Percentiles rank a stretch among this genome's conserved stretches.
These are phyloP conservation scores for Sinopyrophorus schimmeli DNA, from an alignment of 2,888 invertebrate genomes.

Conservation along the genomic window DNA sequence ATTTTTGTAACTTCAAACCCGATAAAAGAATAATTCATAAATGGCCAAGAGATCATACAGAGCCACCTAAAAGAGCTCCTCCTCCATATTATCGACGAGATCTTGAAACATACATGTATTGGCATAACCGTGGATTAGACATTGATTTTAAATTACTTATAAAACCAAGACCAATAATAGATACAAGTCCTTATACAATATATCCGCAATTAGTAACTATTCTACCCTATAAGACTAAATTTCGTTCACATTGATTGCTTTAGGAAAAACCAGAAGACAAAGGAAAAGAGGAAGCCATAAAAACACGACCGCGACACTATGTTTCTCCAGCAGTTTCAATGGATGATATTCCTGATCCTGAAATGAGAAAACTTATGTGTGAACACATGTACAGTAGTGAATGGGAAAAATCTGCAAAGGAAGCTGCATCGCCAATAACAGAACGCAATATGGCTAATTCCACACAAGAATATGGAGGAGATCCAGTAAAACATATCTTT, in stretches of 20 bases:
- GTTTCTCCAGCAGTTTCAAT: constrained; percentile 51
- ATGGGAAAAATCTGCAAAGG: constrained; percentile 44
- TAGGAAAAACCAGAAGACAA: constrained; percentile 24
- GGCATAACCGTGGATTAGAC: constrained; percentile 38
- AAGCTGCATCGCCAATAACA: constrained; percentile 38
- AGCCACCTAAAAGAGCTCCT: constrained; percentile 33
- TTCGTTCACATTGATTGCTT: constrained; percentile 2
- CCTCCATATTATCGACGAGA: constrained; percentile 38
- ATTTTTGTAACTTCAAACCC: constrained; percentile 40
- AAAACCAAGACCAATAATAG: constrained; percentile 45
- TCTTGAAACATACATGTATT: constrained; percentile 44
- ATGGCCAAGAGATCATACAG: constrained; percentile 33
- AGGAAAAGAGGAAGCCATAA: constrained; percentile 43
- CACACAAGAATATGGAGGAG: constrained; percentile 5
- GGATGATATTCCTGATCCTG: constrained; percentile 51
- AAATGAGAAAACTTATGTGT: constrained; percentile 47
- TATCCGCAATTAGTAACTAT: constrained; percentile 4
- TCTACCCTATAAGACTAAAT: neutral
- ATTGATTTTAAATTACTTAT: constrained; percentile 49
- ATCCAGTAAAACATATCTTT: constrained; percentile 13
- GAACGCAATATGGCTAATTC: constrained; percentile 1
- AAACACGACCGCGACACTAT: constrained; percentile 48
- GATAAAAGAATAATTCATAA: constrained; percentile 18
- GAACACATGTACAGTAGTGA: constrained; percentile 51
- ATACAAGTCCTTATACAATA: constrained; percentile 41